phyloP scores from a whole-genome alignment of 2,113 vertebrate genomes.

The Morone saxatilis region DNA sequence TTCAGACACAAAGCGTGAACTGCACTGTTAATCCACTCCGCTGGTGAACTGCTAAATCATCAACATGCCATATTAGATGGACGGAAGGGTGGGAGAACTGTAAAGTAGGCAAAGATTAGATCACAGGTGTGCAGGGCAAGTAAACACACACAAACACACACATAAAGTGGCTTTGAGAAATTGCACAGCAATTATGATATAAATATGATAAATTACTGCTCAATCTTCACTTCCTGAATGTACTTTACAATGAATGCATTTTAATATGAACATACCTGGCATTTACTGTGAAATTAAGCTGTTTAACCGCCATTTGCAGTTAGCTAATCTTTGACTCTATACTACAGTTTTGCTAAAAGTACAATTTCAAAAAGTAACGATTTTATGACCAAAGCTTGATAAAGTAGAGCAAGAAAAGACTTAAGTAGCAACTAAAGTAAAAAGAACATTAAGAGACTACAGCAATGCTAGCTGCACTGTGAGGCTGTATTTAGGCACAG shows the following conservation, averaged over 20 bases:
- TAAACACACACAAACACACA: slow-evolving; percentile 9
- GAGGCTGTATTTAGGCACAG: too few relatives aligned
- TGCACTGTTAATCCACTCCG: slow-evolving; percentile 67
- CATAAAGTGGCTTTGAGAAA: neutral
- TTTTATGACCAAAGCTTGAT: too few relatives aligned
- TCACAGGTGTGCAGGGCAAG: slow-evolving; percentile 2
- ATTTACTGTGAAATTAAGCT: neutral
- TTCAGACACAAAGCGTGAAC: slow-evolving; percentile 57
- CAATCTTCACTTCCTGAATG: neutral
- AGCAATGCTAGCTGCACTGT: too few relatives aligned
- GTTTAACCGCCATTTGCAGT: slow-evolving; percentile 2
- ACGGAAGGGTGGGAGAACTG: neutral
- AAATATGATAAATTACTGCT: neutral
- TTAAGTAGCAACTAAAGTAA: too few relatives aligned
- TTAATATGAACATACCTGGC: neutral
- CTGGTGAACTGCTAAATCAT: slow-evolving; percentile 58
- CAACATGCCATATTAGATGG: slow-evolving; percentile 40
- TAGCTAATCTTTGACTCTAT: neutral
- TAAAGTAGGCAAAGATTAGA: slow-evolving; percentile 27
- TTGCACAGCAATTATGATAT: neutral
- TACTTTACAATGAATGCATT: neutral
- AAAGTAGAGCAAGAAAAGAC: too few relatives aligned
- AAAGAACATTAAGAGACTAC: too few relatives aligned
- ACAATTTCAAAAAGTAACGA: too few relatives aligned
- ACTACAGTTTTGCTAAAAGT: too few relatives aligned